Conservation (phyloP, 2,113 vertebrate species). For the Indicator maculatus region DNA sequence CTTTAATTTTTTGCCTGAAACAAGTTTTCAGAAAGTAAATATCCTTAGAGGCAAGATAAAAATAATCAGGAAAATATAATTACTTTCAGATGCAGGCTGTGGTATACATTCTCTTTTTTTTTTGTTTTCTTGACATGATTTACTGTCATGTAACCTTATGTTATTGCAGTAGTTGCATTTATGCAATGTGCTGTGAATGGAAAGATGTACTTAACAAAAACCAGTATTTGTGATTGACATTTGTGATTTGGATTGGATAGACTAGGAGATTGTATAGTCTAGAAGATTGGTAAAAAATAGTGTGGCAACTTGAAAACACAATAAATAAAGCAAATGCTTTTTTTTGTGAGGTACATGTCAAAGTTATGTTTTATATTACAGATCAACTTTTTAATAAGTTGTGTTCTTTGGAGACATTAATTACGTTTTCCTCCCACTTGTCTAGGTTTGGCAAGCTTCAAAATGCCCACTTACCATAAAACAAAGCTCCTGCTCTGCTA, state of each 20-base stretch:
- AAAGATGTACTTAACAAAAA: background rate
- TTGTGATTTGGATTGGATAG: background rate
- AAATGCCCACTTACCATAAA: background rate
- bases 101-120: background rate
- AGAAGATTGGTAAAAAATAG: background rate
- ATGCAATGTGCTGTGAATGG: background rate
- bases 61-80: background rate
- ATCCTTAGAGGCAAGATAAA: background rate
- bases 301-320: background rate
- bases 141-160: background rate
- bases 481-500: constrained; percentile 17
- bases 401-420: background rate
- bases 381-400: background rate
- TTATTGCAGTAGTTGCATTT: background rate
- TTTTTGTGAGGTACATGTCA: background rate
- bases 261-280: background rate
- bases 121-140: background rate
- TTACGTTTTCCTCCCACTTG: background rate
- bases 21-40: background rate
- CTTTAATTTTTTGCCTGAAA: background rate
- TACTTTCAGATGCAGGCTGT: background rate
- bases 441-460: background rate
- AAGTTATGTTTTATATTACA: background rate
- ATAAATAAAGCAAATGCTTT: background rate
- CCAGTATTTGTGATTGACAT: background rate